These are phyloP conservation scores for Ara ararauna DNA, from an alignment of 2,797 vertebrate genomes.

Conservation along the genomic window DNA sequence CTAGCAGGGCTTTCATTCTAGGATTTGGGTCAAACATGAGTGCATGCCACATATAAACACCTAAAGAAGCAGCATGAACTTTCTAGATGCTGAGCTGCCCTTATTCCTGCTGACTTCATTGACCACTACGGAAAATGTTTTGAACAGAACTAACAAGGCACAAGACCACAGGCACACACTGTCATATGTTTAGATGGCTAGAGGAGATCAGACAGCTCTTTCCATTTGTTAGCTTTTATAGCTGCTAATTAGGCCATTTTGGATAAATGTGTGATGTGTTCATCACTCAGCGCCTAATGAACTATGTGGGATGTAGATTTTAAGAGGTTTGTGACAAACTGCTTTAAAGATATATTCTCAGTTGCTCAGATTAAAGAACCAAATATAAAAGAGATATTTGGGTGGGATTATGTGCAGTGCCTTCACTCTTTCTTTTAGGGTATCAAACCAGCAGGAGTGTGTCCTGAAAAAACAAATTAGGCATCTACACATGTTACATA, in stretches of 20 bases:
- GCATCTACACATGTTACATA: not conserved
- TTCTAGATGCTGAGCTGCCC: not conserved
- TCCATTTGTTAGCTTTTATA: not conserved
- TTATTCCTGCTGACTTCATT: not conserved
- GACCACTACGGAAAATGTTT: not conserved
- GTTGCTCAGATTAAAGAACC: conserved; percentile 29
- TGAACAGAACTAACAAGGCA: not conserved
- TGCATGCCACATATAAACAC: not conserved
- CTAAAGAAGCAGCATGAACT: not conserved
- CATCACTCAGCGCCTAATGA: conserved; percentile 10
- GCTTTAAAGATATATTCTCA: not conserved
- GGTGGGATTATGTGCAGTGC: not conserved
- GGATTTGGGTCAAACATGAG: not conserved
- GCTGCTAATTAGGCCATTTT: conserved; percentile 42
- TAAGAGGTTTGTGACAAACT: not conserved
- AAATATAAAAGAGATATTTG: not conserved
- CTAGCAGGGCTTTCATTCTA: not conserved
- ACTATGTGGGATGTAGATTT: not conserved
- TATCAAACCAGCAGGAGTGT: not conserved
- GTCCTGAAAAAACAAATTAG: not conserved
- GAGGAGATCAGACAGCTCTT: conserved; percentile 5
- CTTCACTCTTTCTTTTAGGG: not conserved
- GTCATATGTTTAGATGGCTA: not conserved
- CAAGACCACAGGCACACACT: not conserved
- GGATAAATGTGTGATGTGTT: not conserved